Evolutionary conservation across 2,113 vertebrate species (phyloP).

Genomic region (Pachycephala philippinensis): DNA sequence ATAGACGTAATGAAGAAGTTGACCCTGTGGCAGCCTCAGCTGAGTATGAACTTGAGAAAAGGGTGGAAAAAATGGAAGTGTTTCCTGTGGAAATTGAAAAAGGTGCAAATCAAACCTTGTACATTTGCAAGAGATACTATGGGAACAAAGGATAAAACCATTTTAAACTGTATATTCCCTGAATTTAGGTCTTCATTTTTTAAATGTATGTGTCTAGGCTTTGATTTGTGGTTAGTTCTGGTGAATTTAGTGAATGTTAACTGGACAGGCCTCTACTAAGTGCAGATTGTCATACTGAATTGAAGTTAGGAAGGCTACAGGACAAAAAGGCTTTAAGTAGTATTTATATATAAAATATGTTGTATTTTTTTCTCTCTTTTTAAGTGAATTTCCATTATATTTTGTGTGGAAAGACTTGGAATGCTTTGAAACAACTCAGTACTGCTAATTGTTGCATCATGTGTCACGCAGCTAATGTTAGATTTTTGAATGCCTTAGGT

Average conservation of each 20-base stretch:
- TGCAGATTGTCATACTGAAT: neutral
- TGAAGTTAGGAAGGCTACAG: neutral
- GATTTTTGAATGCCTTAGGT: slow-evolving; percentile 64
- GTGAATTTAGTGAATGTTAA: neutral
- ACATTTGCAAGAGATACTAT: neutral
- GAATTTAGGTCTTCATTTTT: neutral
- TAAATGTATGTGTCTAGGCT: neutral
- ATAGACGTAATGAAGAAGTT: slow-evolving; percentile 90
- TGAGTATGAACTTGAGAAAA: slow-evolving; percentile 91
- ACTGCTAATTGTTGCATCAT: neutral
- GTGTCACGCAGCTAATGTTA: neutral
- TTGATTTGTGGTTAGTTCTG: neutral
- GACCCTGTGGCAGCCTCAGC: slow-evolving; percentile 91
- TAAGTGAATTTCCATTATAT: neutral
- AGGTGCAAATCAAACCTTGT: slow-evolving; percentile 65
- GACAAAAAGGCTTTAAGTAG: neutral
- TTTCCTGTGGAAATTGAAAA: slow-evolving; percentile 92
- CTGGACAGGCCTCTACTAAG: neutral
- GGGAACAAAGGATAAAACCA: neutral
- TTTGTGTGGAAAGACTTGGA: neutral
- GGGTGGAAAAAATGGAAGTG: slow-evolving; percentile 94
- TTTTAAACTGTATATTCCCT: neutral
- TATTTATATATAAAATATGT: neutral
- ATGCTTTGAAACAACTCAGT: neutral
- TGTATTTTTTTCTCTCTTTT: neutral